phyloP scores from a whole-genome alignment of 2,797 vertebrate genomes.

The Manis pentadactyla region DNA sequence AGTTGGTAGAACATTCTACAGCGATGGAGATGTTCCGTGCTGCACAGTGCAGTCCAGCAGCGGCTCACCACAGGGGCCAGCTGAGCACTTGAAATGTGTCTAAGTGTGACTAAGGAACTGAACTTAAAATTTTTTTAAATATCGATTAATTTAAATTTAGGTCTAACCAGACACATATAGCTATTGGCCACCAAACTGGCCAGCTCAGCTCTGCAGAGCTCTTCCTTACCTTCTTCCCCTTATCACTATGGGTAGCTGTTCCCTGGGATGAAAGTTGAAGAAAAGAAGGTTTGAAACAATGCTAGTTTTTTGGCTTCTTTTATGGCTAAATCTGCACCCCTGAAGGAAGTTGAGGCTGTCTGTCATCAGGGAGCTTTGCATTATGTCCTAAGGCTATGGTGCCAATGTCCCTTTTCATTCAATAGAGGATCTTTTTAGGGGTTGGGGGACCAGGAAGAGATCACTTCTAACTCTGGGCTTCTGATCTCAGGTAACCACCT shows the following conservation, averaged over 20 bases:
- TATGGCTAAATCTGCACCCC: neutral
- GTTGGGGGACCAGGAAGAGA: neutral
- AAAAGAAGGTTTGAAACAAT: neutral
- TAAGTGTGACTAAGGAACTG: neutral
- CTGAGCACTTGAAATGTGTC: neutral
- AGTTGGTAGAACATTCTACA: neutral
- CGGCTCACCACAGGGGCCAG: neutral
- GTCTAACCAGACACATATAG: neutral
- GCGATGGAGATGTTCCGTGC: neutral
- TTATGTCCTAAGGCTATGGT: neutral
- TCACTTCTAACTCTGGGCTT: neutral
- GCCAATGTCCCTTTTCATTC: neutral
- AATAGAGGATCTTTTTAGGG: neutral
- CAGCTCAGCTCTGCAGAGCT: neutral
- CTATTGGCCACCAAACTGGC: neutral
- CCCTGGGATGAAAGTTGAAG: neutral
- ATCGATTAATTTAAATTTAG: neutral
- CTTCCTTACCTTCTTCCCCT: neutral
- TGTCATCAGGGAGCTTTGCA: neutral
- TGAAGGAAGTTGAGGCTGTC: neutral
- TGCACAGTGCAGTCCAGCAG: fast-evolving
- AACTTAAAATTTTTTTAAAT: neutral
- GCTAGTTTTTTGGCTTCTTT: neutral
- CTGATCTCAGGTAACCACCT: constrained; percentile 77
- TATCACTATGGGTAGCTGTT: neutral